These are phyloP conservation scores for Trilocha varians DNA, from an alignment of 2,888 invertebrate genomes.

Conservation along the genomic window DNA sequence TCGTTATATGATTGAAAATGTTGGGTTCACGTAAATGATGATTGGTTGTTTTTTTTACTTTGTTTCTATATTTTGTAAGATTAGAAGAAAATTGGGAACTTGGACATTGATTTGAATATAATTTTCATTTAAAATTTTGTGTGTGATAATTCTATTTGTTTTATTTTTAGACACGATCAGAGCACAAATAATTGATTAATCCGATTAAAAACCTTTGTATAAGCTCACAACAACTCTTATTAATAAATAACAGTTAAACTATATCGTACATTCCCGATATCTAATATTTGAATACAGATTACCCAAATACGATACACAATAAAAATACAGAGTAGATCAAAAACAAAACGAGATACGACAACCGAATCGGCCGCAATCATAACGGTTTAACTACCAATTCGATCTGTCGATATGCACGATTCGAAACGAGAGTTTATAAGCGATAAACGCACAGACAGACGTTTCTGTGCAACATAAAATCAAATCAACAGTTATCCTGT, in stretches of 20 bases:
- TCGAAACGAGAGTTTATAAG: conserved; percentile 63
- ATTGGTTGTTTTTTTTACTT: conserved; percentile 3
- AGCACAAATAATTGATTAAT: too few relatives aligned
- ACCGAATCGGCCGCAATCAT: conserved; percentile 45
- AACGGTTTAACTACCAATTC: conserved; percentile 47
- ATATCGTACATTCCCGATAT: too few relatives aligned
- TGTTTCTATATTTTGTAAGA: conserved; percentile 5
- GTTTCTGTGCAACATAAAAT: conserved; percentile 70
- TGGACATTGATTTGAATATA: too few relatives aligned
- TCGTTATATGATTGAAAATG: conserved; percentile 7
- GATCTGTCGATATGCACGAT: conserved; percentile 6
- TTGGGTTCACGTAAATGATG: conserved; percentile 1
- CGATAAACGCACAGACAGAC: conserved; percentile 70
- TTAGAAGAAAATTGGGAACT: neutral
- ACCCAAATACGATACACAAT: conserved; percentile 26
- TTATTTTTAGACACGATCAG: too few relatives aligned
- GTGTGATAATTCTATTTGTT: too few relatives aligned
- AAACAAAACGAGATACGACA: conserved; percentile 25
- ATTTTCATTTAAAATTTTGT: too few relatives aligned
- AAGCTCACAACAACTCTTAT: conserved; percentile 8
- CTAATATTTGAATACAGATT: conserved; percentile 23
- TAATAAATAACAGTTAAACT: too few relatives aligned
- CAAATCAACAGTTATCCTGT: conserved; percentile 73
- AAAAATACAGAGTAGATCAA: conserved; percentile 36
- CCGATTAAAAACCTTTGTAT: too few relatives aligned